Base-by-base conservation (phyloP, 2,113 vertebrate species). In the Tenrec ecaudatus region DNA sequence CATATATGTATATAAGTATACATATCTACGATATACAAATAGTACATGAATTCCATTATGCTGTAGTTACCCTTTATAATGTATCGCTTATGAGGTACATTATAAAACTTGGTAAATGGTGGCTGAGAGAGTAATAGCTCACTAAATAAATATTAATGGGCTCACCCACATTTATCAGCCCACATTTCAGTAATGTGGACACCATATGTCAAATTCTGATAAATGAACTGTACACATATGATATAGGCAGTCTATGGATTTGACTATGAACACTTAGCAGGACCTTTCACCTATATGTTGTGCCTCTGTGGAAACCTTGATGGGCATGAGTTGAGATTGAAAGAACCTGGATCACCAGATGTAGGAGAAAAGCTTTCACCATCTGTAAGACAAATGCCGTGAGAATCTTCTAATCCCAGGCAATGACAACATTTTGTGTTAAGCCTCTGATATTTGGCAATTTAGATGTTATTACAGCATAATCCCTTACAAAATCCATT, bases 391-490 rank as follows among this genome's bases (percentile, higher is more conserved):
- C 17, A 82, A 33, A 69, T 69, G 57, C 29, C 75, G 78, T 87
- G 33, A 76, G 89, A 15, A 78, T 25, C 7, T 75, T 86, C 57
- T 81, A 81, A 57, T 77, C 83, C 38, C 40, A 86, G 27, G 47
- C 80, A 33, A 27, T 80, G 15, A 78, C 38, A 36, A 68, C 47
- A 77, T 69, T 92, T 77, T 8, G 16, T 76, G 3, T 53, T 77
- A 90, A 81, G 75, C 4, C 62, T n/a, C 25, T 88, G 38, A 71
- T 53, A 31, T 36, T 29, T 92, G 86, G 16, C 3, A 4, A 53
- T 77, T 77, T 80, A 66, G 88, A 88, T 90, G 60, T 57, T 93
- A 38, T 81, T 86, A 8, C 27, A 73, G 27, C 17, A 33, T 7
- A 88, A 69, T 27, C 2, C 29, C 15, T 16, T 69, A 31, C 66